Evolutionary conservation across 2,888 invertebrate genomes (phyloP).

Genomic region (Piscicola geometra): DNA sequence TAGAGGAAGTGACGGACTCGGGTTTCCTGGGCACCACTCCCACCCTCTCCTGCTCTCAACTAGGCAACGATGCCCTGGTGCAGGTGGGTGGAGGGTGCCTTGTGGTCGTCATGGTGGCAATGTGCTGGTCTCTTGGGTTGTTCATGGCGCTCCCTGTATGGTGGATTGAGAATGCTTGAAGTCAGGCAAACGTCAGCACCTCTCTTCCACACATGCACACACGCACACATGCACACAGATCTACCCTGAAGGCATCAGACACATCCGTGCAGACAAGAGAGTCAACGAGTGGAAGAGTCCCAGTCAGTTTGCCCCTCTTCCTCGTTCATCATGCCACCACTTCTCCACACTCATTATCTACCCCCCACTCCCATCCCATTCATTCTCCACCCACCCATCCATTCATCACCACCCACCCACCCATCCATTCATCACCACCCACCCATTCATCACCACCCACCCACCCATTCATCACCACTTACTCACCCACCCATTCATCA

Average conservation of each 20-base stretch:
- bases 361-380: too few species aligned
- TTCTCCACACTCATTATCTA: too few species aligned
- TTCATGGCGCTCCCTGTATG: too few species aligned
- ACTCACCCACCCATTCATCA: too few species aligned
- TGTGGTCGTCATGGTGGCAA: not conserved
- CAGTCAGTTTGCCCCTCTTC: too few species aligned
- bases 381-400: too few species aligned
- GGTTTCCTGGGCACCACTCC: slow-evolving; percentile 98
- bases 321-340: too few species aligned
- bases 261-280: slow-evolving; percentile 93
- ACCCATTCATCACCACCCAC: too few species aligned
- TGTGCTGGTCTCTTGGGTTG: too few species aligned
- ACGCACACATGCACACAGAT: slow-evolving; percentile 62
- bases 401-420: too few species aligned
- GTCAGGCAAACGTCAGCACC: not conserved
- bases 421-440: too few species aligned
- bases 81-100: slow-evolving; percentile 64
- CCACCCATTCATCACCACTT: too few species aligned
- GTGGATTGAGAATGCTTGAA: not conserved
- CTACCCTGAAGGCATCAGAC: slow-evolving; percentile 96
- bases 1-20: slow-evolving; percentile 97
- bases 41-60: slow-evolving; percentile 91
- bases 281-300: slow-evolving; percentile 99
- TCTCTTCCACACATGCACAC: not conserved
- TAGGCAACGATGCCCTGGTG: slow-evolving; percentile 94